Base-by-base conservation (phyloP, 2,888 invertebrate genomes). In the Pemphredon lugubris region DNA sequence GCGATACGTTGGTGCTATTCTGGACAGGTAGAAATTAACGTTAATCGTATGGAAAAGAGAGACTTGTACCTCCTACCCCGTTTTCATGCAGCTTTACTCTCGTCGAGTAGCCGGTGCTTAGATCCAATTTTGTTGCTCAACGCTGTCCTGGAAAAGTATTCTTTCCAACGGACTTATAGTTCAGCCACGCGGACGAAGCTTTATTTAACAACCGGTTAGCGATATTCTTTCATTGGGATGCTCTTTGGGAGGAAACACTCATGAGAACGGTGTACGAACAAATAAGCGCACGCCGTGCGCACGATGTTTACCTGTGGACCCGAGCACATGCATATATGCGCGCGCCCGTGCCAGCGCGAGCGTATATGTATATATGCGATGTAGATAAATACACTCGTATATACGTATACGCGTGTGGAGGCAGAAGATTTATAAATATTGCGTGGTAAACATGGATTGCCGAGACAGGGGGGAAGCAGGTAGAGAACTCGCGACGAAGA, bases 1-100 rank as follows among this genome's bases (percentile, higher is more conserved):
- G 26, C 94, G 98, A 26, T 98, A 97, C 88, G 96, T 99, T 85
- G 99, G 95, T 65, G 95, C 95, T 34, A 94, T 94, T 70, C 90
- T 96, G 84, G 96, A 96, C 90, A 92, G 89, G 89, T 90, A 89
- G 80, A 86, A 83, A 79, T 59, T 77, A 75, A 54, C 42, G 57
- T 57, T 47, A 51, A 39, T 69, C 78, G 73, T 68, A 48, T 73
- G 66, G 73, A 2, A 9, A 5, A 16, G 34, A 40, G 18, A 5
- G 16, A 40, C 6, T 16, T 14, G 4, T 18, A 16, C 16, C 76
- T 76, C 77, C 73, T 66, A 39, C 32, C 53, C n/a, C 64, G 64
- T 67, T 67, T 64, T 60, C 54, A 60, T 47, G 53, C 51, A 67
- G 67, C 66, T 65, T 74, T 42, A 37, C 47, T 66, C 59, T 63